phyloP scores from a whole-genome alignment of 1,140 invertebrate species.

The Dinothrombium tinctorium region DNA sequence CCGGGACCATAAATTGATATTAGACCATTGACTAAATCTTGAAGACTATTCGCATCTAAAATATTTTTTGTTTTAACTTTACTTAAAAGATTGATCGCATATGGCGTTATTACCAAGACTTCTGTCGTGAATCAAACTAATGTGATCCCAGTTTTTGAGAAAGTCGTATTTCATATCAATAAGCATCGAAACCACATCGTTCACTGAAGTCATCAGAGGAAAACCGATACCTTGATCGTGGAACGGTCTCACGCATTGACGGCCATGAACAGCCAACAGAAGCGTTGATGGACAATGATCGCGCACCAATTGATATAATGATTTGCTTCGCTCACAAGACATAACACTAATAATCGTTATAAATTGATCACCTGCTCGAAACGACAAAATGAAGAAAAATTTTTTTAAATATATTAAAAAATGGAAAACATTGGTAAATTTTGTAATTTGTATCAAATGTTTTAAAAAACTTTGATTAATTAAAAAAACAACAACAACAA shows the following conservation, averaged over 20 bases:
- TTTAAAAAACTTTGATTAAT: too few species aligned
- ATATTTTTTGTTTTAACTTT: neutral
- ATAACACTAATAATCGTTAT: neutral
- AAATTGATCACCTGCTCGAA: slow-evolving; percentile 4
- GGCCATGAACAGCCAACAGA: slow-evolving; percentile 7
- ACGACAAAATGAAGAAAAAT: too few species aligned
- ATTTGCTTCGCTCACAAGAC: neutral
- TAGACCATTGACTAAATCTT: slow-evolving; percentile 1
- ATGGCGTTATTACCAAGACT: slow-evolving; percentile 7
- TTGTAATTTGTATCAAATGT: too few species aligned
- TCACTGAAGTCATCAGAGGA: slow-evolving; percentile 7
- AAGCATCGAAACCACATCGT: slow-evolving; percentile 11
- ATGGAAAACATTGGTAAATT: too few species aligned
- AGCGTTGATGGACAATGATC: slow-evolving; percentile 6
- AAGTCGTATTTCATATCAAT: slow-evolving; percentile 11
- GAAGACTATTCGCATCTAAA: neutral
- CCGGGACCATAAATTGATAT: neutral
- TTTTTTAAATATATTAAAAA: too few species aligned
- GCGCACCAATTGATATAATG: slow-evolving; percentile 1
- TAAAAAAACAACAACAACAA: too few species aligned
- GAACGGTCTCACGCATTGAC: slow-evolving; percentile 10
- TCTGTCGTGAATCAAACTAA: slow-evolving; percentile 12
- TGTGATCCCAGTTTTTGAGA: slow-evolving; percentile 13
- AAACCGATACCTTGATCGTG: slow-evolving; percentile 9
- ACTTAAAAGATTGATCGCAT: neutral